phyloP scores from a whole-genome alignment of 2,797 vertebrate species.

The Buphagus erythrorhynchus region DNA sequence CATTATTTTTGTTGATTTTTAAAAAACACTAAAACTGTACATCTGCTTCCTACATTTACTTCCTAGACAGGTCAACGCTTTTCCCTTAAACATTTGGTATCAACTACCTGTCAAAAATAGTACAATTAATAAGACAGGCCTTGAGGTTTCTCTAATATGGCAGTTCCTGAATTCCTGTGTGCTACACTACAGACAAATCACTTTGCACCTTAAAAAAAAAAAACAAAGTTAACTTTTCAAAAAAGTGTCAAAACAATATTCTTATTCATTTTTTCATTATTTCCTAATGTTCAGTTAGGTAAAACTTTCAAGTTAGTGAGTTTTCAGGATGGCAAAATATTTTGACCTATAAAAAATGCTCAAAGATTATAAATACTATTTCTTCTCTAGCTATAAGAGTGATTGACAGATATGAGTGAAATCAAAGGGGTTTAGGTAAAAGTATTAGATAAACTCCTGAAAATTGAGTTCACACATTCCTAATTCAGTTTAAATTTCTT shows the following conservation, averaged over 20 bases:
- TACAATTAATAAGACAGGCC: not conserved
- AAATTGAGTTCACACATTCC: not conserved
- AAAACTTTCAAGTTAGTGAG: not conserved
- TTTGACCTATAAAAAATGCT: not conserved
- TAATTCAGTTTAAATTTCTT: not conserved
- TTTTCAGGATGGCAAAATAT: not conserved
- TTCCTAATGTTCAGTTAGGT: not conserved
- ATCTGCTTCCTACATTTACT: not conserved
- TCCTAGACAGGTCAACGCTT: not conserved
- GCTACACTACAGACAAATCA: not conserved
- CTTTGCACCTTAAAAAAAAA: not conserved
- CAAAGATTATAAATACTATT: not conserved
- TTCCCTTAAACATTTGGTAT: not conserved
- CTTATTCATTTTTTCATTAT: not conserved
- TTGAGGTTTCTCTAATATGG: not conserved
- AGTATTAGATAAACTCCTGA: not conserved
- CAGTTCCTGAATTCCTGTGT: not conserved
- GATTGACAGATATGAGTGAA: not conserved
- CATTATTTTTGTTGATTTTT: not conserved
- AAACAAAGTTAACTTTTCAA: not conserved
- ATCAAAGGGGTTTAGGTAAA: not conserved
- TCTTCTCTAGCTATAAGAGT: not conserved
- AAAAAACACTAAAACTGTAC: not conserved
- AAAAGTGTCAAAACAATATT: not conserved
- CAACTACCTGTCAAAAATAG: not conserved